Evolutionary conservation across 2,113 vertebrate species (phyloP).

Genomic region (Tonatia bakeri): DNA sequence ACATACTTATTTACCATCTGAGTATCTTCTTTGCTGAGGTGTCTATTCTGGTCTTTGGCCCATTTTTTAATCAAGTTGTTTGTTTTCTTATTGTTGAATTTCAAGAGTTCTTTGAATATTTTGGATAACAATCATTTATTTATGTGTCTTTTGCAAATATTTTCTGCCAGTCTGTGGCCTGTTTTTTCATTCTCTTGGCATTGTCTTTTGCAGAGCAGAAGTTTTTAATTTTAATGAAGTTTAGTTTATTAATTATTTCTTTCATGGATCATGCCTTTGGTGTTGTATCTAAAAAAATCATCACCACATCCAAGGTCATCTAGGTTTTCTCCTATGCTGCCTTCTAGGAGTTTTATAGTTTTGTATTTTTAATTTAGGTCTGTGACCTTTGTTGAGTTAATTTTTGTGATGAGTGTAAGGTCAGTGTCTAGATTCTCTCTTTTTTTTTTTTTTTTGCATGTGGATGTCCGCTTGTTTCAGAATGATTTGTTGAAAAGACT

Average conservation of each 20-base stretch:
- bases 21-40: background rate
- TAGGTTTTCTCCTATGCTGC: constrained; percentile 10
- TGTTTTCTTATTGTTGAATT: background rate
- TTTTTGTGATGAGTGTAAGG: background rate
- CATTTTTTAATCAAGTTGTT: background rate
- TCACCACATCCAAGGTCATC: background rate
- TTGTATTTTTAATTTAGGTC: background rate
- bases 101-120: background rate
- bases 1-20: background rate
- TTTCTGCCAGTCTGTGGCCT: background rate
- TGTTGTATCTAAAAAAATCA: background rate
- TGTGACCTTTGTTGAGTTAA: background rate
- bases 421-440: background rate
- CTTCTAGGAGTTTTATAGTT: background rate
- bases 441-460: background rate
- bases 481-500: background rate
- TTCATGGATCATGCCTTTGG: background rate
- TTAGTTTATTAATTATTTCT: background rate
- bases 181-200: background rate
- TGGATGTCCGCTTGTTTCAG: background rate
- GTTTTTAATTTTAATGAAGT: background rate
- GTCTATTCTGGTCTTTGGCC: background rate
- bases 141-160: background rate
- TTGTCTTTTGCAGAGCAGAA: background rate
- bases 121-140: background rate